phyloP scores from a whole-genome alignment of 2,888 invertebrate species.

The Mimumesa dahlbomi region DNA sequence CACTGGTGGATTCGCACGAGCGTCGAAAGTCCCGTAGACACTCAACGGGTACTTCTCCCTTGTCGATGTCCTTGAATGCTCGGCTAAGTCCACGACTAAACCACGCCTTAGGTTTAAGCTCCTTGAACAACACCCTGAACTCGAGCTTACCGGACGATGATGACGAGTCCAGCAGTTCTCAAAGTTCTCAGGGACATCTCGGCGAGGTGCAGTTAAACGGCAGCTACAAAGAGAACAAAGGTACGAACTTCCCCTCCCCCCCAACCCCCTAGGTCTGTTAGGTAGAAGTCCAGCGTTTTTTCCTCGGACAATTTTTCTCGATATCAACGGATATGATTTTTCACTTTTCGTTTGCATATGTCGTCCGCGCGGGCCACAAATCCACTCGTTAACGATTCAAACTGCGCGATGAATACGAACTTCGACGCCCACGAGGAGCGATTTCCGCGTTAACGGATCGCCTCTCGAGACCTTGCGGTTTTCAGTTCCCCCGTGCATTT shows the following conservation, averaged over 20 bases:
- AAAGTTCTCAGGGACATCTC: slow-evolving; percentile 82
- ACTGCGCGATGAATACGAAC: slow-evolving; percentile 60
- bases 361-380: slow-evolving; percentile 33
- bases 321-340: background rate
- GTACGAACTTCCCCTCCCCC: slow-evolving; percentile 65
- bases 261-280: background rate
- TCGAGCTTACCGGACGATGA: slow-evolving; percentile 80
- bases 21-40: slow-evolving; percentile 90
- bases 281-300: background rate
- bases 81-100: slow-evolving; percentile 77
- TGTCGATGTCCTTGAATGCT: slow-evolving; percentile 75
- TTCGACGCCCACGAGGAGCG: slow-evolving; percentile 54
- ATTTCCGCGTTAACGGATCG: slow-evolving; percentile 52
- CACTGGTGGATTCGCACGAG: slow-evolving; percentile 84
- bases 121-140: slow-evolving; percentile 75
- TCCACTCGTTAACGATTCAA: slow-evolving; percentile 50
- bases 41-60: slow-evolving; percentile 86
- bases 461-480: slow-evolving; percentile 49
- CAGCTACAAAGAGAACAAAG: slow-evolving; percentile 83
- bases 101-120: slow-evolving; percentile 74
- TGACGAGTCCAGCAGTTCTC: slow-evolving; percentile 83
- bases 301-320: no score
- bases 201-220: slow-evolving; percentile 82
- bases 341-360: slow-evolving; percentile 10
- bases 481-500: slow-evolving; percentile 41